Evolutionary conservation across 1,140 invertebrate genomes (phyloP).

Genomic region (Drosophila sproati): DNA sequence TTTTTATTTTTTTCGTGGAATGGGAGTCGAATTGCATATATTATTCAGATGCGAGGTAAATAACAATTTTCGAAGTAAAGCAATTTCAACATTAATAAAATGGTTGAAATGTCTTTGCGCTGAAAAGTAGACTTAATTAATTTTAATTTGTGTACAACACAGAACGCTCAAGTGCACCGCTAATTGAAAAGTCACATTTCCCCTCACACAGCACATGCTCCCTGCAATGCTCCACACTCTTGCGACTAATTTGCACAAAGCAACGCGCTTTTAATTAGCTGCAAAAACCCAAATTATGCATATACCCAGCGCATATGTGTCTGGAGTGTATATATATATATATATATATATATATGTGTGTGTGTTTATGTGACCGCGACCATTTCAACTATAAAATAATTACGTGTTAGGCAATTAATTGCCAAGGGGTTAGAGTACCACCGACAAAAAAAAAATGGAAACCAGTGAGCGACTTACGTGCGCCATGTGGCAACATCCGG

Average conservation of each 20-base stretch:
- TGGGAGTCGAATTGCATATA: background rate
- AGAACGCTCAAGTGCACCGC: constrained; percentile 7
- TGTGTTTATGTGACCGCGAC: constrained; percentile 45
- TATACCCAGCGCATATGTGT: constrained; percentile 24
- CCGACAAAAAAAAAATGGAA: constrained; percentile 40
- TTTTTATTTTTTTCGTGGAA: background rate
- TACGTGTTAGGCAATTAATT: constrained; percentile 81
- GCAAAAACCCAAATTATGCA: constrained; percentile 79
- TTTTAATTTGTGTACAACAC: constrained; percentile 3
- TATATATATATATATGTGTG: constrained; percentile 4
- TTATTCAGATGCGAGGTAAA: background rate
- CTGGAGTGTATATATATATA: background rate
- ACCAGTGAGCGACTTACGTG: constrained; percentile 46
- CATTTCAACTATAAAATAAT: constrained; percentile 81
- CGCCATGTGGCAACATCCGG: constrained; percentile 79
- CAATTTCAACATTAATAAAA: constrained; percentile 5
- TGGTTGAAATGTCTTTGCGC: background rate
- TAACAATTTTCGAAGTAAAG: background rate
- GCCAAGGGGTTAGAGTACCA: constrained; percentile 71
- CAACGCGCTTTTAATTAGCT: constrained; percentile 80
- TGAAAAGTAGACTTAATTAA: constrained; percentile 18
- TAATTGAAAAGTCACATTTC: constrained; percentile 66
- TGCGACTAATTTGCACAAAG: constrained; percentile 59
- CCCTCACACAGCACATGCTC: background rate
- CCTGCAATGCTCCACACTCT: background rate